Evolutionary conservation across 2,797 vertebrate species (phyloP).

Genomic region (Synaphobranchus kaupii): DNA sequence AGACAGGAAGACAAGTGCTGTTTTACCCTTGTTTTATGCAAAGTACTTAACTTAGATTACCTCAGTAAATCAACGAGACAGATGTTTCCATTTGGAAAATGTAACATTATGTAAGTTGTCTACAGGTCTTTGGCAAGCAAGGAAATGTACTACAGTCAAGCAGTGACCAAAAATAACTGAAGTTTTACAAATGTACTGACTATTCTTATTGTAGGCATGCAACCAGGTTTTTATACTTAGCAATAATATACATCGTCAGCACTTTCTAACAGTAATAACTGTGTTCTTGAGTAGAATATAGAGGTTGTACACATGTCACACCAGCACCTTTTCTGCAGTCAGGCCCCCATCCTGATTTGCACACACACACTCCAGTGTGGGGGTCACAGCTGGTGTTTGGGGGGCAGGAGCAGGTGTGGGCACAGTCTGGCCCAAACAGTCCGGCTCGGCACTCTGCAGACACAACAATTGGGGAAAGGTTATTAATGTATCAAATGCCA

Average conservation of each 20-base stretch:
- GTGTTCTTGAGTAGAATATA: neutral
- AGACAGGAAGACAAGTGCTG: neutral
- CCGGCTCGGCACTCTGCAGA: conserved; percentile 71
- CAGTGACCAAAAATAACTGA: neutral
- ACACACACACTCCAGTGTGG: conserved; percentile 70
- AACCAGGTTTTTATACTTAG: neutral
- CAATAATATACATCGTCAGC: neutral
- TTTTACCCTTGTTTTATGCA: too few relatives aligned
- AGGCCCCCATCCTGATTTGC: conserved; percentile 54
- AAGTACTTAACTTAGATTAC: neutral
- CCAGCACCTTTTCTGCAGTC: conserved; percentile 68
- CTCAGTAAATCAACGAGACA: neutral
- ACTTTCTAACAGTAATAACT: neutral
- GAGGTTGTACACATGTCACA: neutral
- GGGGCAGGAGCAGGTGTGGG: conserved; percentile 73
- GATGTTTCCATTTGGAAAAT: neutral
- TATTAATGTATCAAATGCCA: neutral
- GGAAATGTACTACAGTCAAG: neutral
- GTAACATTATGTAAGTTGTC: neutral
- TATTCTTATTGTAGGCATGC: neutral
- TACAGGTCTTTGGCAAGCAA: neutral
- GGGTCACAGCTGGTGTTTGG: conserved; percentile 70
- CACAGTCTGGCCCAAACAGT: conserved; percentile 72
- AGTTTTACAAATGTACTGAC: neutral
- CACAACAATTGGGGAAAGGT: neutral